These are phyloP conservation scores for Thalassaphorura encarpata DNA, from an alignment of 1,140 invertebrate genomes.

Conservation along the genomic window DNA sequence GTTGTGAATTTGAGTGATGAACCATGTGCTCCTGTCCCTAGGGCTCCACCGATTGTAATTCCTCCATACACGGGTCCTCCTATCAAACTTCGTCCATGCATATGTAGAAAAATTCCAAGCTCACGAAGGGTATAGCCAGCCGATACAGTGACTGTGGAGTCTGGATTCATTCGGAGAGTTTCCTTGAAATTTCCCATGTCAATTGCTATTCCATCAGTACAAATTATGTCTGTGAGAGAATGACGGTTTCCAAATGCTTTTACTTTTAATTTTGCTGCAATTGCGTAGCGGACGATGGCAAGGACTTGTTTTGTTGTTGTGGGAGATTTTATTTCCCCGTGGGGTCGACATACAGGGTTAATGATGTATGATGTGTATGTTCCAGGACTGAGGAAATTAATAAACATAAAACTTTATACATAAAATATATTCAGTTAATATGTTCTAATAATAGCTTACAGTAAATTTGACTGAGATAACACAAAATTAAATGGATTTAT, in stretches of 20 bases:
- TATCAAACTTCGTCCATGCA: not conserved
- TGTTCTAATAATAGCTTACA: too few species aligned
- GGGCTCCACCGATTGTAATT: constrained; percentile 3
- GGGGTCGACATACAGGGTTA: not conserved
- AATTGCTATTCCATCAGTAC: constrained; percentile 7
- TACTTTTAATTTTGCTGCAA: not conserved
- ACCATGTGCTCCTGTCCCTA: constrained; percentile 2
- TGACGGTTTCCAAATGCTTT: constrained; percentile 6
- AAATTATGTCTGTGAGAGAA: constrained; percentile 6
- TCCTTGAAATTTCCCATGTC: not conserved
- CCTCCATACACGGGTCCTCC: not conserved
- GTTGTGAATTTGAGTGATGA: not conserved
- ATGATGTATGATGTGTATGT: not conserved
- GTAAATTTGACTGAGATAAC: too few species aligned
- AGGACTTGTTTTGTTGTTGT: constrained; percentile 36
- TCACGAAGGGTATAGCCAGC: not conserved
- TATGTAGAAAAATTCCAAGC: not conserved
- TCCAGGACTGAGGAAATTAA: too few species aligned
- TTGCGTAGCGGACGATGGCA: constrained; percentile 29
- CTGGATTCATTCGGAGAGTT: not conserved
- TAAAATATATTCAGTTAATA: too few species aligned
- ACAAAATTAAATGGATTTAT: too few species aligned
- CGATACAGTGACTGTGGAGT: not conserved
- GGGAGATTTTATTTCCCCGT: not conserved
- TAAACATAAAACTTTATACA: too few species aligned